These are phyloP conservation scores for Seriola aureovittata DNA, from an alignment of 2,113 vertebrate genomes.

Conservation along the genomic window DNA sequence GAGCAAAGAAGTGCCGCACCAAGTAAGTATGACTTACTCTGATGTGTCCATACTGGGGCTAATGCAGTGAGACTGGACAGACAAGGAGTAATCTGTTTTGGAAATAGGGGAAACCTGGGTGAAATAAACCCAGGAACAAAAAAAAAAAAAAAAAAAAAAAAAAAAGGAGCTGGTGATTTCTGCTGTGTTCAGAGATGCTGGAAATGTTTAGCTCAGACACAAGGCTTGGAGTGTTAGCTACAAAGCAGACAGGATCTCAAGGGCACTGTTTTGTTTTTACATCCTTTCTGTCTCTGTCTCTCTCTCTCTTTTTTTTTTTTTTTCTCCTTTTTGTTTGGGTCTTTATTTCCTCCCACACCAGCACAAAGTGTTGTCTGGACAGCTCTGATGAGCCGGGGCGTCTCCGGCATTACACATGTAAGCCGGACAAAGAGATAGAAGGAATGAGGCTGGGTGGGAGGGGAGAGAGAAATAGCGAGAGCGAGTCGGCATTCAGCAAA, in stretches of 20 bases:
- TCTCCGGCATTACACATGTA: conserved; percentile 72
- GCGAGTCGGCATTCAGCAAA: conserved; percentile 72
- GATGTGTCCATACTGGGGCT: conserved; percentile 43
- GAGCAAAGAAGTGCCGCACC: conserved; percentile 51
- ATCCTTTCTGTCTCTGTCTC: conserved; percentile 18
- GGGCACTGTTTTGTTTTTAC: conserved; percentile 50
- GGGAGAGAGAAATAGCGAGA: conserved; percentile 57
- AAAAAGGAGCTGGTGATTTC: background rate
- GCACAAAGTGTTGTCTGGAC: conserved; percentile 68
- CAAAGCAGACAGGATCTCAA: conserved; percentile 24
- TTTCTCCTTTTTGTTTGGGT: conserved; percentile 19
- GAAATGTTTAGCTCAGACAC: conserved; percentile 21
- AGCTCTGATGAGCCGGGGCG: conserved; percentile 60
- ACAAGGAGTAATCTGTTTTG: conserved; percentile 57
- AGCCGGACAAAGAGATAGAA: conserved; percentile 66
- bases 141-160: no score
- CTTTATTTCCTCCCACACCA: conserved; percentile 54
- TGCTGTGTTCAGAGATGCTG: conserved; percentile 33
- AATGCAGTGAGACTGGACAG: conserved; percentile 54
- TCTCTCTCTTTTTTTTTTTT: background rate
- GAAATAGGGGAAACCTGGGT: conserved; percentile 32
- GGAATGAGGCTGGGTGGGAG: conserved; percentile 42
- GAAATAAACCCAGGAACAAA: conserved; percentile 24
- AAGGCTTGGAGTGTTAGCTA: conserved; percentile 1
- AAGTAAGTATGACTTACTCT: conserved; percentile 69